These are phyloP conservation scores for Drosophila trapezifrons DNA, from an alignment of 1,140 invertebrate species.

Conservation along the genomic window DNA sequence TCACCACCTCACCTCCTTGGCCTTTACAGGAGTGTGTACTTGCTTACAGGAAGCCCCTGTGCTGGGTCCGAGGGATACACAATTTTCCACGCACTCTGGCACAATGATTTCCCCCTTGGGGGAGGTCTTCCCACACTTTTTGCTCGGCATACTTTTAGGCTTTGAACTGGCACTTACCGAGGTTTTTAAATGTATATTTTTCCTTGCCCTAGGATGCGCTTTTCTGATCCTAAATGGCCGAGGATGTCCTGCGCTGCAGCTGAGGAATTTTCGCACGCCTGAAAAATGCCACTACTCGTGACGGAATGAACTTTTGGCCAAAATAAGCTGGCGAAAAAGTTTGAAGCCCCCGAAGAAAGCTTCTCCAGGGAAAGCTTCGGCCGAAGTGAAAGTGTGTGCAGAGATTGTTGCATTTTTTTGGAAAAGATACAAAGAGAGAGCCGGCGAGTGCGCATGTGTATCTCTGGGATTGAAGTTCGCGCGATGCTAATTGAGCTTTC, in stretches of 20 bases:
- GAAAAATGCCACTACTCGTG: constrained; percentile 71
- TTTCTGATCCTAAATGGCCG: constrained; percentile 5
- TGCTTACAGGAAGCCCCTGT: constrained; percentile 43
- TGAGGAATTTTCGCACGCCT: constrained; percentile 62
- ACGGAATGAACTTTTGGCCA: constrained; percentile 60
- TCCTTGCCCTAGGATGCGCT: constrained; percentile 6
- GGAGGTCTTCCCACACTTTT: background rate
- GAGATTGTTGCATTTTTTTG: constrained; percentile 75
- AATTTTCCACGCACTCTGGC: constrained; percentile 59
- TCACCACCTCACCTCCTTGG: too few species aligned
- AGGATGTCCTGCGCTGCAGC: constrained; percentile 22
- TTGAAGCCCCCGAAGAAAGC: constrained; percentile 47
- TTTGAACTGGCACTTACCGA: constrained; percentile 28
- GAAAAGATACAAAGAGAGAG: constrained; percentile 19
- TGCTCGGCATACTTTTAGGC: constrained; percentile 18
- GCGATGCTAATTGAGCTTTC: constrained; percentile 24
- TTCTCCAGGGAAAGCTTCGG: constrained; percentile 21
- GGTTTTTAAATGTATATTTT: background rate
- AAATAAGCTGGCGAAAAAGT: constrained; percentile 47
- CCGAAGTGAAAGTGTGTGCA: constrained; percentile 74
- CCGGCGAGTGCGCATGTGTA: constrained; percentile 54
- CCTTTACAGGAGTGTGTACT: constrained; percentile 47
- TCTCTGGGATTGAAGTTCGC: constrained; percentile 3
- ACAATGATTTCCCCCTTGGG: constrained; percentile 35
- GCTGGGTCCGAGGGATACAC: constrained; percentile 54